A percentile compares a stretch with the other conserved stretches of the same genome.
These are phyloP conservation scores for Andrena fulva DNA, from an alignment of 2,888 invertebrate species.

Conservation along the genomic window DNA sequence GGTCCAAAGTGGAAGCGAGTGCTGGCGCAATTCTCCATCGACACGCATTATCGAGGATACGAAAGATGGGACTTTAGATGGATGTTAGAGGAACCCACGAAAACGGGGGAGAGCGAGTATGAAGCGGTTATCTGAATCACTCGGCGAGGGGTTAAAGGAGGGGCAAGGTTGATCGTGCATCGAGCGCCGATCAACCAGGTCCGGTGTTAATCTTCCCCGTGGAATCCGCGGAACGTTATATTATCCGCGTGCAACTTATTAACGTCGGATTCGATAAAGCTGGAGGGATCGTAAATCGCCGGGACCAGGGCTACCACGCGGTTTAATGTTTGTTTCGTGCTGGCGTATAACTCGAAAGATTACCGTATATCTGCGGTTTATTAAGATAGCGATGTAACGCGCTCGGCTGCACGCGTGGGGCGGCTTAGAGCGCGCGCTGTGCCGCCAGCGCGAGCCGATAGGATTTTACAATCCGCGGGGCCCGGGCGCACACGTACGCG, in stretches of 20 bases:
- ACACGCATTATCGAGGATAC: no score
- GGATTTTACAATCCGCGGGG: constrained; percentile 57
- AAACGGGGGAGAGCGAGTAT: neutral
- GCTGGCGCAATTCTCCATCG: no score
- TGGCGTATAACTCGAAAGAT: constrained; percentile 72
- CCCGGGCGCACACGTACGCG: constrained; percentile 12
- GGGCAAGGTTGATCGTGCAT: constrained; percentile 12
- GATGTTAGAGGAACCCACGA: no score
- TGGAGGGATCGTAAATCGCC: constrained; percentile 42
- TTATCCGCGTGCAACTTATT: constrained; percentile 53
- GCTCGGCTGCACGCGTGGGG: constrained; percentile 31
- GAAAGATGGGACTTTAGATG: no score
- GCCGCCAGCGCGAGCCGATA: constrained; percentile 22
- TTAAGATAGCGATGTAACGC: constrained; percentile 76
- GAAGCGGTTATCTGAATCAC: neutral
- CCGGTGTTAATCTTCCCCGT: constrained; percentile 20
- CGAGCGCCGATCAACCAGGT: constrained; percentile 10
- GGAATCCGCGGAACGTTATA: constrained; percentile 54
- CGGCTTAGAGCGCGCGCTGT: constrained; percentile 13
- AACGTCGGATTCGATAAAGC: constrained; percentile 55
- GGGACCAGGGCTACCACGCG: constrained; percentile 59
- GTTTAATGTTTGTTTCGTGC: constrained; percentile 70
- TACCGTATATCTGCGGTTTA: constrained; percentile 74
- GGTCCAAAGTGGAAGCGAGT: neutral
- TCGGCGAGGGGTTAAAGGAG: neutral